Conservation (phyloP, 2,797 vertebrate genomes). For the Micrastur ruficollis region DNA sequence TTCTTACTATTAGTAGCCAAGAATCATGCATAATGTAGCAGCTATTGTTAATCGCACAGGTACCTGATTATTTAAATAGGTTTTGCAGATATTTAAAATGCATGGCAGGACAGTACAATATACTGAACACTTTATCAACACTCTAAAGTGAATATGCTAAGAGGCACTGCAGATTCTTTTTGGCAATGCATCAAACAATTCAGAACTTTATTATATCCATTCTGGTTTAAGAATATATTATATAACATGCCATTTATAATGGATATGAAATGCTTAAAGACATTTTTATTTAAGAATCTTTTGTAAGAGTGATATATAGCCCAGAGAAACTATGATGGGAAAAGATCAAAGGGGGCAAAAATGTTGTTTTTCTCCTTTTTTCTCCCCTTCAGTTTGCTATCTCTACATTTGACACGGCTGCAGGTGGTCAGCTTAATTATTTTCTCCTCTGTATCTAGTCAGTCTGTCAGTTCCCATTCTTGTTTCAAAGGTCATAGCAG, state of each 20-base stretch:
- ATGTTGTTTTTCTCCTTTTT: neutral
- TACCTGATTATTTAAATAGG: neutral
- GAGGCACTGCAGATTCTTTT: neutral
- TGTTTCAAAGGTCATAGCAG: neutral
- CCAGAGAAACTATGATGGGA: neutral
- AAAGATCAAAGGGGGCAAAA: neutral
- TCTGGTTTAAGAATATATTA: neutral
- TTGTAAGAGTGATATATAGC: neutral
- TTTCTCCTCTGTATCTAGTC: neutral
- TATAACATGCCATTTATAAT: neutral
- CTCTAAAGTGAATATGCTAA: neutral
- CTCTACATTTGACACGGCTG: neutral
- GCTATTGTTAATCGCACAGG: neutral
- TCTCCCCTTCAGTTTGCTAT: neutral
- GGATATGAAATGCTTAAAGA: neutral
- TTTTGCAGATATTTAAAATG: conserved; percentile 23
- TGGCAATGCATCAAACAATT: neutral
- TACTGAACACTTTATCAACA: neutral
- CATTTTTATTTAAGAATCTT: neutral
- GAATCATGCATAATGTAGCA: conserved; percentile 19
- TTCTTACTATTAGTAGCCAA: neutral
- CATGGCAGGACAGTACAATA: neutral
- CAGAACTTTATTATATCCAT: neutral
- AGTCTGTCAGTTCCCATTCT: neutral
- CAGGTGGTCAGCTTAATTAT: neutral